Base-by-base conservation (phyloP, 2,888 invertebrate species). In the Gandaritis pyraliata region DNA sequence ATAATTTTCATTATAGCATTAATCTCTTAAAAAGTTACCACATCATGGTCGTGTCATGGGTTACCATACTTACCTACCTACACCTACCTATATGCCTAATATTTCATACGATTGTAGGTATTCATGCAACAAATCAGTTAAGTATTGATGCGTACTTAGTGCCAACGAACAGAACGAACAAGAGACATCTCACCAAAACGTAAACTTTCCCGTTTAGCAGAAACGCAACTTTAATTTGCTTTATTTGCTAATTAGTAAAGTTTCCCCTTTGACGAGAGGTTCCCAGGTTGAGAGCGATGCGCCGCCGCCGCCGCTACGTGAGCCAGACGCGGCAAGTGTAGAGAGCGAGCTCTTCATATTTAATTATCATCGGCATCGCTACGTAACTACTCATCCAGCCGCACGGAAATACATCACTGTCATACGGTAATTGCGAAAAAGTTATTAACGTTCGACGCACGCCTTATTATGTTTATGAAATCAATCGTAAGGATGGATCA, bases 161-260 rank as follows among this genome's bases (percentile, higher is more conserved):
- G 33, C 33, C 33, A 72, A 72, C 72, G 71, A 36, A 23, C 75
- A 72, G 47, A 43, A 72, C 75, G 66, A n/a, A n/a, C n/a, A n/a
- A 73, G 73, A 81, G 73, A 79, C 76, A 81, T 77, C 73, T 61
- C 62, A 71, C 61, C 65, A 68, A 45, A 66, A 76, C 72, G 76
- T 75, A 77, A 78, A 78, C 76, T 82, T 74, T 75, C 81, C 76
- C 78, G 81, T 80, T 80, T 77, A 80, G 72, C 72, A 61, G 65
- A 74, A 81, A 81, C 78, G 82, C 76, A 76, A 80, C 80, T 83
- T 82, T 83, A 82, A 82, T 85, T 82, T 78, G 81, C 80, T 83
- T 86, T 87, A 88, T 88, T 88, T 85, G 84, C 85, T 88, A 87
- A 88, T 88, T 88, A 87, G 83, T 77, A 82, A 87, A 87, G 86